Percentiles rank a stretch among this genome's conserved stretches.
phyloP scores from a whole-genome alignment of 2,888 invertebrate species.

The Chymomyza caudatula region DNA sequence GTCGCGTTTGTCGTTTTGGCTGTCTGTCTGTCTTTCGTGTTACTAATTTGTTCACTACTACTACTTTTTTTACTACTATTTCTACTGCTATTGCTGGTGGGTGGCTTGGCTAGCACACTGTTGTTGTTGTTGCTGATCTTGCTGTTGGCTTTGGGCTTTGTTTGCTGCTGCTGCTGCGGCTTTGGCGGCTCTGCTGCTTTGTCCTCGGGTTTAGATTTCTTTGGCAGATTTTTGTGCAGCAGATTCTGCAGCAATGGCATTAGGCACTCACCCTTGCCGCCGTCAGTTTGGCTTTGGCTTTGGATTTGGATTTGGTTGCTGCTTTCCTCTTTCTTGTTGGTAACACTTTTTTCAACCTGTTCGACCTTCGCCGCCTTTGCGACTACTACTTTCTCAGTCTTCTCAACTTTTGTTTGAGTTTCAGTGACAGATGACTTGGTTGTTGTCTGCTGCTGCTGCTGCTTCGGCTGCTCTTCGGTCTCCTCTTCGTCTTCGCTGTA shows the following conservation, averaged over 20 bases:
- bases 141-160: constrained; percentile 13
- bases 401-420: constrained; percentile 19
- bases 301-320: neutral
- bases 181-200: constrained; percentile 18
- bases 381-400: constrained; percentile 14
- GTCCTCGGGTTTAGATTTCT: constrained; percentile 16
- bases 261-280: constrained; percentile 85
- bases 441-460: neutral
- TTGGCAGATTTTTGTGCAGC: constrained; percentile 78
- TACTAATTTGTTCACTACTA: constrained; percentile 28
- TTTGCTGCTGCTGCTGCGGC: constrained; percentile 18
- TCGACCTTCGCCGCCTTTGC: constrained; percentile 26
- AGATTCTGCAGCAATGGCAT: constrained; percentile 84
- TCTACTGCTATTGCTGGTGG: constrained; percentile 48
- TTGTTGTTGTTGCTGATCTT: constrained; percentile 30
- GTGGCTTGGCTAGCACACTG: constrained; percentile 35
- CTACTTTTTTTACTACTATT: constrained; percentile 35
- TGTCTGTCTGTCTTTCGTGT: constrained; percentile 14
- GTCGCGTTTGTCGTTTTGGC: constrained; percentile 21
- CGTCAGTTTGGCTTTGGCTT: constrained; percentile 44
- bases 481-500: constrained; percentile 61
- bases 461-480: constrained; percentile 3
- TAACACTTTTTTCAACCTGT: constrained; percentile 13
- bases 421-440: neutral
- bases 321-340: constrained; percentile 7